Base-by-base conservation (phyloP, 2,888 invertebrate genomes). In the Ornithoptera alexandrae region DNA sequence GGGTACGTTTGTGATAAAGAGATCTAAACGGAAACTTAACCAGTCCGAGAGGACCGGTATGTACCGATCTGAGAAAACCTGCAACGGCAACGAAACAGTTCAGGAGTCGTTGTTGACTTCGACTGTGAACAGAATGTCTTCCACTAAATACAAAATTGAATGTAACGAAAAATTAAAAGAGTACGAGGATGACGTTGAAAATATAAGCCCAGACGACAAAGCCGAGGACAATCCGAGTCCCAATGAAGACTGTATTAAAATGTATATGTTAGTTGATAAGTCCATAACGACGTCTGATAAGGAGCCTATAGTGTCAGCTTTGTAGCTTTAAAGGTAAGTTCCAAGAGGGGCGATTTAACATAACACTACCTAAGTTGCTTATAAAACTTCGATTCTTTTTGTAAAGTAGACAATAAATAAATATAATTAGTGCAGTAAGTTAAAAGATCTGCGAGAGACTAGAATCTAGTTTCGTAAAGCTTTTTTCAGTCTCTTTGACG, bases 231-330 rank as follows among this genome's bases (percentile, higher is more conserved):
- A 87, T 65, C 84, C 86, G 64, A 92, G 90, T 83, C 91, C 88
- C 65, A 86, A 83, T 53, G 90, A 90, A 87, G 90, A 90, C 86
- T 88, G 89, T 73, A 84, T 92, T 76, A 90, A 90, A 79, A 90
- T 92, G 92, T 91, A 90, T 75, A 90, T 91, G 91, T 89, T 91
- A 81, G 89, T 85, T 77, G 92, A 92, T 83, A 91, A 92, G 78
- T 81, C 90, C 77, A 81, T 87, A 70, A 81, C 80, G 72, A 81
- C 84, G 50, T 89, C 90, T 66, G 91, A 92, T 81, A 92, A 88
- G 81, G 89, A 89, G 74, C 92, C 90, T 15, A 90, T 92, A 74
- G 92, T 92, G 60, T 92, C 92, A 68, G 89, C 89, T 68, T 81
- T 92, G 79, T 92, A 90, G 81, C 75, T 78, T 73, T 61, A 78